Evolutionary conservation across 2,888 invertebrate species (phyloP).

Genomic region (Conus canariensis): DNA sequence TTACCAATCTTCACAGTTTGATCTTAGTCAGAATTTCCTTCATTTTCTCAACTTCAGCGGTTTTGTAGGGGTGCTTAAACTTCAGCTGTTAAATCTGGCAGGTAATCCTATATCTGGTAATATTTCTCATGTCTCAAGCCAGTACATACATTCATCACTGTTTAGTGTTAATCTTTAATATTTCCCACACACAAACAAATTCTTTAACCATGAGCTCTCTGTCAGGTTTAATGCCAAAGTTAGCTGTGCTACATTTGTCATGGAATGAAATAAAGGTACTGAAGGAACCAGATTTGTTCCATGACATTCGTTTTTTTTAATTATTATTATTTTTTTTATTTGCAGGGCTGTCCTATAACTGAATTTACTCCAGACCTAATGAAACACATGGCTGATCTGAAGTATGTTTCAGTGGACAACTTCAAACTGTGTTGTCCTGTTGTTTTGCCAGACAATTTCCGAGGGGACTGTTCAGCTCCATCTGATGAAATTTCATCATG

Average conservation of each 20-base stretch:
- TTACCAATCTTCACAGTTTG: conserved; percentile 37
- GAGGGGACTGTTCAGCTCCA: conserved; percentile 37
- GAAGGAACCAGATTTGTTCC: background rate
- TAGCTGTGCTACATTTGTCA: conserved; percentile 36
- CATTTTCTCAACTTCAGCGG: conserved; percentile 25
- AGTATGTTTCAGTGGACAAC: conserved; percentile 39
- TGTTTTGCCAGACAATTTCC: conserved; percentile 27
- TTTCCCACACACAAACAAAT: background rate
- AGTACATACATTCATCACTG: background rate
- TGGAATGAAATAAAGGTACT: conserved; percentile 21
- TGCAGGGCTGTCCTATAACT: conserved; percentile 8
- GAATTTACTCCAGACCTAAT: background rate
- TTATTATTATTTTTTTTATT: conserved; percentile 17
- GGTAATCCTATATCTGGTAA: background rate
- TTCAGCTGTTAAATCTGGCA: background rate
- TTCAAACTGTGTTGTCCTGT: conserved; percentile 43
- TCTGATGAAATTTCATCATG: conserved; percentile 46
- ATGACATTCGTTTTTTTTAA: background rate
- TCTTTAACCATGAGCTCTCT: background rate
- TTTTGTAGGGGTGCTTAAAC: conserved; percentile 17
- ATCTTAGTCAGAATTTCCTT: background rate
- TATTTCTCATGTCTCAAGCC: background rate
- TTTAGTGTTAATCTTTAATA: background rate
- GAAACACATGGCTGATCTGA: background rate
- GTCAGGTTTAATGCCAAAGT: background rate